phyloP scores from a whole-genome alignment of 2,113 vertebrate genomes.

The Austrofundulus limnaeus region DNA sequence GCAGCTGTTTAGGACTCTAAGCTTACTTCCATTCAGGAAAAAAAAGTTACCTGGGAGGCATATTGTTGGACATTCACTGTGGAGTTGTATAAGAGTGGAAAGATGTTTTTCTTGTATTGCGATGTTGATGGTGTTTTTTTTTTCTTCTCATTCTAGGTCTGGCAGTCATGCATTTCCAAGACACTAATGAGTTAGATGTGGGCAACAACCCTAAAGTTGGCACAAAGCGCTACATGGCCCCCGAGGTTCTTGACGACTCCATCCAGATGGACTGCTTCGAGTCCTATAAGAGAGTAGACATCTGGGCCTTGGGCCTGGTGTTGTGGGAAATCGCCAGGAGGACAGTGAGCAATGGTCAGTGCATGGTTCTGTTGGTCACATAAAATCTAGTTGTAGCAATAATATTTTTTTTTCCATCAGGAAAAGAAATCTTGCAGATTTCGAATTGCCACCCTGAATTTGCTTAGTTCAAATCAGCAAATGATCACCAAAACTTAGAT shows the following conservation, averaged over 20 bases:
- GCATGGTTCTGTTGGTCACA: background rate
- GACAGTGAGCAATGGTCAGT: constrained; percentile 96
- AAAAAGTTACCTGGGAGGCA: background rate
- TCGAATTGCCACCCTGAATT: background rate
- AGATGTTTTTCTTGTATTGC: background rate
- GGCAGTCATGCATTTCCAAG: constrained; percentile 98
- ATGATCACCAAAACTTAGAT: background rate
- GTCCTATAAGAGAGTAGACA: constrained; percentile 95
- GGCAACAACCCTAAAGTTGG: constrained; percentile 98
- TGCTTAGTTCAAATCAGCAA: background rate
- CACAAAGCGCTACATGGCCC: constrained; percentile 99
- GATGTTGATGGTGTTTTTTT: background rate
- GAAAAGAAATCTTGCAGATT: background rate
- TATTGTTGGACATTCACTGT: background rate
- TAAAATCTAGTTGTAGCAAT: background rate
- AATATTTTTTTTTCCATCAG: background rate
- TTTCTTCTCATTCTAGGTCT: constrained; percentile 79
- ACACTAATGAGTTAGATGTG: constrained; percentile 95
- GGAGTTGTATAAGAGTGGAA: too few relatives aligned
- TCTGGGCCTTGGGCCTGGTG: constrained; percentile 98
- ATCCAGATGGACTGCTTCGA: constrained; percentile 98
- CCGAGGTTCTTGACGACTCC: constrained; percentile 92
- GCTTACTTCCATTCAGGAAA: background rate
- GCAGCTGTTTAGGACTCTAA: background rate
- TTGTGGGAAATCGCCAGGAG: constrained; percentile 95